Percentiles rank a stretch among this genome's conserved stretches.
phyloP scores from a whole-genome alignment of 2,113 vertebrate species.

The Nettapus auritus region DNA sequence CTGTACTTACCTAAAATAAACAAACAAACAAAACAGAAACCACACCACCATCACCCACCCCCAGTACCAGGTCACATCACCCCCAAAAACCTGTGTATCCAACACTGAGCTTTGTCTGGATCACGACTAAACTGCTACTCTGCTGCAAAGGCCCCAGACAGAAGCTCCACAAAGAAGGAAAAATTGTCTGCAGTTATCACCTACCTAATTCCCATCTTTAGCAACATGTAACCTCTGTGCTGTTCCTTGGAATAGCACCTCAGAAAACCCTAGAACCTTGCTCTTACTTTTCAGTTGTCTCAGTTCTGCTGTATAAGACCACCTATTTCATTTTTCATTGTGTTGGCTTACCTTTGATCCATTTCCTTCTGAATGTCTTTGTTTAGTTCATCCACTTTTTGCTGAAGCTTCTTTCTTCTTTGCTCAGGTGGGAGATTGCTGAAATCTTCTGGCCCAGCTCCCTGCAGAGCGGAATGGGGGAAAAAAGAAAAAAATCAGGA shows the following conservation, averaged over 20 bases:
- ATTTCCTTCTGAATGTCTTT: constrained; percentile 95
- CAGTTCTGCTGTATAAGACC: not conserved
- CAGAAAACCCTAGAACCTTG: not conserved
- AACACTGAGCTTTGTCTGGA: not conserved
- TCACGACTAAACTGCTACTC: not conserved
- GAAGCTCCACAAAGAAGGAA: not conserved
- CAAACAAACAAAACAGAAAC: not conserved
- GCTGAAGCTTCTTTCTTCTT: constrained; percentile 95
- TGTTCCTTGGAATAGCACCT: not conserved
- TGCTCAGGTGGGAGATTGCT: constrained; percentile 98
- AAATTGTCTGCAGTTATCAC: not conserved
- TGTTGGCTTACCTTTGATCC: constrained; percentile 87
- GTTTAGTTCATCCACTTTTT: constrained; percentile 92
- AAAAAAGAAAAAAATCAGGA: not conserved
- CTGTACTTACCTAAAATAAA: not conserved
- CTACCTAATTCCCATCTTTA: not conserved
- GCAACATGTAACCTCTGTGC: not conserved
- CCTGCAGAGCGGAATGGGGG: constrained; percentile 74
- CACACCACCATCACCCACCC: not conserved
- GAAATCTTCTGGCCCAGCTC: constrained; percentile 94
- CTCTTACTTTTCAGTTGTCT: not conserved
- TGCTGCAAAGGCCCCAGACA: not conserved
- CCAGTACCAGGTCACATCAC: not conserved
- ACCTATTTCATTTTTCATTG: not conserved
- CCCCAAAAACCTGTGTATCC: not conserved